Evolutionary conservation across 1,140 invertebrate species (phyloP).

Genomic region (Harpegnathos saltator): DNA sequence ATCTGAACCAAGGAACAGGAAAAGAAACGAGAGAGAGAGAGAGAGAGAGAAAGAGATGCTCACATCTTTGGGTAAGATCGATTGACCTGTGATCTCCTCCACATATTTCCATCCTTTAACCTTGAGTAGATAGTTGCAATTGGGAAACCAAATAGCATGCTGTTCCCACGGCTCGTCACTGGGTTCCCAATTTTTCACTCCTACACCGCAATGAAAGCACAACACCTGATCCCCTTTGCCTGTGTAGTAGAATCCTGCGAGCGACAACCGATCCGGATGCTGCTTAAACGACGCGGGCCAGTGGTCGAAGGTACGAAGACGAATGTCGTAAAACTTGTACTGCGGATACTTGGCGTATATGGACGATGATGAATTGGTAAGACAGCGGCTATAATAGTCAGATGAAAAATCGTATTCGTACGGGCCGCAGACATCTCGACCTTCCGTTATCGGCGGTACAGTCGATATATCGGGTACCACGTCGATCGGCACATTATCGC

Average conservation of each 20-base stretch:
- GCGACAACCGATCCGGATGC: constrained; percentile 89
- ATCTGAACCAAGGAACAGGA: no score
- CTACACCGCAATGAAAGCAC: constrained; percentile 93
- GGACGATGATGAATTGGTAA: not conserved
- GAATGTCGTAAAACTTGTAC: constrained; percentile 87
- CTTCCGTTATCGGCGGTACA: constrained; percentile 60
- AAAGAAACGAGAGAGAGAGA: no score
- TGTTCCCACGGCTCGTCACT: constrained; percentile 93
- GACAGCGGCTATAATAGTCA: constrained; percentile 45
- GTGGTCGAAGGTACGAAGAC: constrained; percentile 89
- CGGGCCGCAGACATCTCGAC: constrained; percentile 87
- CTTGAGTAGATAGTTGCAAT: constrained; percentile 67
- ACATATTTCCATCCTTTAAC: constrained; percentile 29
- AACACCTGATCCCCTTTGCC: constrained; percentile 91
- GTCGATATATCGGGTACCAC: constrained; percentile 37
- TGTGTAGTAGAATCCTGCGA: constrained; percentile 94
- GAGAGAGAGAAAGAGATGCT: not conserved
- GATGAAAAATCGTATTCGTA: constrained; percentile 78
- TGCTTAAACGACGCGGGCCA: constrained; percentile 91
- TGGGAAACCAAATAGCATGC: constrained; percentile 91
- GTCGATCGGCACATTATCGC: constrained; percentile 86
- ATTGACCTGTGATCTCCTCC: not conserved
- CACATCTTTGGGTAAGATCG: not conserved
- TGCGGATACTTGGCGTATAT: constrained; percentile 72
- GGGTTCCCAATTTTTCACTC: constrained; percentile 92